Base-by-base conservation (phyloP, 2,888 invertebrate species). In the Nomada ferruginata region DNA sequence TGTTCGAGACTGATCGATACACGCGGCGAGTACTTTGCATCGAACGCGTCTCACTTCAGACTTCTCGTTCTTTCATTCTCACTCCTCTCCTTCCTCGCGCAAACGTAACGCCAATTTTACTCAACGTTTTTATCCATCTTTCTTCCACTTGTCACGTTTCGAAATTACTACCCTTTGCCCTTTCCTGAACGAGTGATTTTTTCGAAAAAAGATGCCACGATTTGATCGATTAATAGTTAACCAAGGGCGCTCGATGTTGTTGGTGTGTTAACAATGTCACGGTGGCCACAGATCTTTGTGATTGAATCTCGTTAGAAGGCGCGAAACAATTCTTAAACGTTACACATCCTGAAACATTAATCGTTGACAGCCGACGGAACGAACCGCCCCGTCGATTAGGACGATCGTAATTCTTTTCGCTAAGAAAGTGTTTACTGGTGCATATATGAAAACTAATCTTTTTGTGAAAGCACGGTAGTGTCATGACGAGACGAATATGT, bases 1-100 rank as follows among this genome's bases (percentile, higher is more conserved):
- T 4, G 42, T 71, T 66, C 76, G 65, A 66, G 71, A 64, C 53
- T 53, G 73, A 73, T 78, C 80, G 80, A 78, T 72, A 80, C 64
- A 7, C 20, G 42, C 57, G 36, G 13, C 36, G 18, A 69, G 18
- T n/a, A 65, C 52, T 18, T 52, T 55, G 18, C 36, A 9, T 29
- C 18, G 29, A 55, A 23, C 26, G 47, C 42, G n/a, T 26, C 69
- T 59, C 23, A 20, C 71, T 80, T 80, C 80, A 72, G 23, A 26
- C 15, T 15, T 10, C 44, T 57, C 26, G 42, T 55, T 36, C 42
- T 65, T 64, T 71, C 73, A 60, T 77, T 79, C 73, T 76, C 69
- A 20, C 77, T 77, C 70, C 60, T 70, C 66, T 64, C 26, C 66
- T 79, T 70, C 20, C 57, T 52, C 53, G 0, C 57, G 29, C 63